Percentiles rank a stretch among this genome's conserved stretches.
Conservation (phyloP, 37 sponge, comb jelly and placozoan species). For the Geodia barretti region DNA sequence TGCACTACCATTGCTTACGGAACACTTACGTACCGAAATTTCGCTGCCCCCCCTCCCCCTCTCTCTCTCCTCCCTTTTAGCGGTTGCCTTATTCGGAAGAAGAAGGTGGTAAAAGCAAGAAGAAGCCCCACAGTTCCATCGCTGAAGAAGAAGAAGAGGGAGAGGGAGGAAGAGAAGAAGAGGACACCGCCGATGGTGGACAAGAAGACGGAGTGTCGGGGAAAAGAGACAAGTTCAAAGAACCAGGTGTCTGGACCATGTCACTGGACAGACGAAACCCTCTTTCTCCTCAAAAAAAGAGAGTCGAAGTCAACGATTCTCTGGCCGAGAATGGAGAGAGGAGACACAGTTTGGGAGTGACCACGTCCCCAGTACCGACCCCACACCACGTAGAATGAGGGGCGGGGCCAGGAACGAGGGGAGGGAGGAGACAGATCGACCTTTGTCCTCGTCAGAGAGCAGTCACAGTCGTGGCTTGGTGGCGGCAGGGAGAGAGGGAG, state of each 20-base stretch:
- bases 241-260: background rate
- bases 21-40: no score
- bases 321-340: no score
- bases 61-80: background rate
- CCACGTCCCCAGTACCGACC: no score
- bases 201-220: background rate
- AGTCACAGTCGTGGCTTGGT: no score
- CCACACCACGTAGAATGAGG: no score
- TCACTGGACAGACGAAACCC: background rate
- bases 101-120: no score
- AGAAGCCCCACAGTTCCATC: no score
- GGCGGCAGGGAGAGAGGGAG: no score
- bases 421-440: background rate
- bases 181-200: background rate
- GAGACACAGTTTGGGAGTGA: no score
- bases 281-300: background rate
- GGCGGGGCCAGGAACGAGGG: background rate
- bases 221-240: background rate
- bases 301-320: background rate
- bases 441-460: no score
- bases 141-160: background rate
- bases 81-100: background rate
- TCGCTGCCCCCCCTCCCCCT: background rate
- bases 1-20: no score
- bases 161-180: background rate